Conservation (phyloP, 2,797 vertebrate genomes). For the Gallirallus australis region DNA sequence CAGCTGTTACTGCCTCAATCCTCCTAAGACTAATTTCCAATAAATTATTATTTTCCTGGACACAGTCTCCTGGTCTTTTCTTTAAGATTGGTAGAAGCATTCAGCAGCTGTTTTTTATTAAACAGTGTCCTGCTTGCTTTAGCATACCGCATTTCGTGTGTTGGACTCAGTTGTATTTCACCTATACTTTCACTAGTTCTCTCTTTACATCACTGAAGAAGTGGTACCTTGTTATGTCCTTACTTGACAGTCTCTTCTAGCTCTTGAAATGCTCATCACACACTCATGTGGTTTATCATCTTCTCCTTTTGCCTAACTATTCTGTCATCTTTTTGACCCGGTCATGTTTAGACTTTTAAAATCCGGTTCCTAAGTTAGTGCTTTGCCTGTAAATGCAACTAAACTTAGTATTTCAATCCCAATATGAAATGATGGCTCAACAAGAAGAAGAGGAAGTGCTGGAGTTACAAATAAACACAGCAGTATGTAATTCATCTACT, state of each 20-base stretch:
- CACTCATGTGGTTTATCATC: not conserved
- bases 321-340: not conserved
- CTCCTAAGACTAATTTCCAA: not conserved
- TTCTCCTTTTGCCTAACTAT: not conserved
- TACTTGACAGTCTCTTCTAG: not conserved
- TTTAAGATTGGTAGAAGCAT: not conserved
- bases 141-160: not conserved
- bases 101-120: not conserved
- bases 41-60: not conserved
- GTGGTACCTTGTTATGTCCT: not conserved
- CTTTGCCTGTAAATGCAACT: slow-evolving; percentile 4
- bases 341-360: not conserved
- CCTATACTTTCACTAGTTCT: not conserved
- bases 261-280: not conserved
- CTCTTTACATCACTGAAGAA: not conserved
- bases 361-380: not conserved
- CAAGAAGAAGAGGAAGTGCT: slow-evolving; percentile 37
- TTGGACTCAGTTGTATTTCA: not conserved
- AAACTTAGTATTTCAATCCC: slow-evolving; percentile 39
- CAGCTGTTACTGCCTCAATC: not conserved
- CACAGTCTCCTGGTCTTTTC: not conserved
- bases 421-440: slow-evolving; percentile 50
- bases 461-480: slow-evolving; percentile 19
- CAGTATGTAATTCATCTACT: not conserved
- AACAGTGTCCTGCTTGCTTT: not conserved